Base-by-base conservation (phyloP, 2,888 invertebrate genomes). In the Candidula unifasciata region DNA sequence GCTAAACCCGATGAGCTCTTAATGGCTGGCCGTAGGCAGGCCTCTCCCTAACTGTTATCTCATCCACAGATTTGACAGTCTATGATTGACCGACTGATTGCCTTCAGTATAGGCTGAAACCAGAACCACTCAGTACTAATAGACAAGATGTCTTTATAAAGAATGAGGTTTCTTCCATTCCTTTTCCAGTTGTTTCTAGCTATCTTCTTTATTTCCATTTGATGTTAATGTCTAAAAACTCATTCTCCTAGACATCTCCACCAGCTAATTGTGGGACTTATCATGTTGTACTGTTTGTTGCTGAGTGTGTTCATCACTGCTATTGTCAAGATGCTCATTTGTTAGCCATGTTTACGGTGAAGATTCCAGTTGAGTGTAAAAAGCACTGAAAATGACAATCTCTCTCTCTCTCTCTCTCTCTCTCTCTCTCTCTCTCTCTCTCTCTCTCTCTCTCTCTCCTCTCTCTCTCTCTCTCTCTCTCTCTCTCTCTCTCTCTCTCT, bases 21-120 rank as follows among this genome's bases (percentile, higher is more conserved):
- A 71, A 71, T 37, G 35, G 37, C 37, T 71, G 21, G 21, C 13
- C 24, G 71, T 71, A 24, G 30, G 30, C 10, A 33, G 33, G 33
- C n/a, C 16, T 33, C 16, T 5, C 35, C 24, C 21, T 18, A 37
- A 71, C 24, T 71, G 37, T 71, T 35, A 71, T 71, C 71, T 35
- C 24, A 18, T 27, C 37, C 35, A 10, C 24, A 71, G 24, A 35
- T 37, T 71, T 37, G 71, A 37, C 37, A 37, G 21, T 71, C 37
- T 71, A 71, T 71, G 71, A 71, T 71, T 71, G 71, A 71, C 71
- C 71, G 33, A 68, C 33, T 68, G 68, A 68, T 68, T 27, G n/a
- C 37, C 37, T 37, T 37, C 35, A 71, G 37, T 35, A 1, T 71
- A 24, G 37, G 21, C 35, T 16, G 71, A 16, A 37, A 37, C 37